Base-by-base conservation (phyloP, 2,113 vertebrate genomes). In the Elephas maximus region DNA sequence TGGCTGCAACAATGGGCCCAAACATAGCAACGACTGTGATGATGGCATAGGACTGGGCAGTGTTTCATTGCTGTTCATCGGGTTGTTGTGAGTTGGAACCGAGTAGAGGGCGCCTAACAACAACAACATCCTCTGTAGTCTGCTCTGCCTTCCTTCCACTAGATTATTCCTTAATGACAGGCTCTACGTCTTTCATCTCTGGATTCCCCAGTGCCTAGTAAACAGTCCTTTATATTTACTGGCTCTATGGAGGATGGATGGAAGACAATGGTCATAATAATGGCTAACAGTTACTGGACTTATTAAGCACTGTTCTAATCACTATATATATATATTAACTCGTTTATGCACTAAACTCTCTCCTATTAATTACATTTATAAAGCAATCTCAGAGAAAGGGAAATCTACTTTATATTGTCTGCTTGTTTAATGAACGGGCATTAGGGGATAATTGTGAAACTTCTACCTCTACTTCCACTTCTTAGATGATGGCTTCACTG, bases 391-490 rank as follows among this genome's bases (percentile, higher is more conserved):
- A 41, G 44, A 51, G n/a, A 53, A 89, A 93, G 51, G 83, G 37
- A 95, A 92, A 60, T 51, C 4, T 6, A 73, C 51, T 20, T 20
- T 21, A n/a, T 60, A 37, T 30, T 76, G 8, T 6, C 28, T 82
- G 26, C 2, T 51, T 86, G 81, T 90, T 45, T 30, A 51, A 67
- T 15, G 37, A 90, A 53, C 21, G 11, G 21, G 20, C 2, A 67
- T 9, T 65, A 48, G 2, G 93, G 15, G 76, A 9, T 28, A 20
- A 60, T 0, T 53, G 45, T 45, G 45, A 88, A 60, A 57, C 30
- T 73, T 71, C 26, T 1, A 2, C 10, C 0, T 69, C 11, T 0
- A 69, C 1, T 1, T 30, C 8, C 6, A 4, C 4, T 23, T 53
- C 33, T 69, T 37, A 57, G 80, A 51, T 5, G 10, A 57, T 7